Evolutionary conservation across 2,888 invertebrate genomes (phyloP).

Genomic region (Spisula subtruncata): DNA sequence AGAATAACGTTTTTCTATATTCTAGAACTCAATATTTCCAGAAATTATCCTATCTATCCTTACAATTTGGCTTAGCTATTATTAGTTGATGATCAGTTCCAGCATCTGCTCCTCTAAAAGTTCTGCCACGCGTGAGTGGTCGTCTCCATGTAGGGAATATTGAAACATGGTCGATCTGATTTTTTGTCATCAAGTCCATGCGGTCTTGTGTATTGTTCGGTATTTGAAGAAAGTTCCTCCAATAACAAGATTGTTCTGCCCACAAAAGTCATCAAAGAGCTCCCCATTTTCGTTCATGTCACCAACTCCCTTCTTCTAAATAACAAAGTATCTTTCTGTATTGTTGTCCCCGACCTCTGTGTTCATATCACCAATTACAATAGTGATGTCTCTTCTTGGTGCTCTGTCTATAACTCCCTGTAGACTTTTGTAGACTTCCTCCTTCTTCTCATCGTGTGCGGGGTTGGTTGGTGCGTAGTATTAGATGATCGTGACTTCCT

Average conservation of each 20-base stretch:
- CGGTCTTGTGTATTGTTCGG: neutral
- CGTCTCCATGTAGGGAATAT: neutral
- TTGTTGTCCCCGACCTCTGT: neutral
- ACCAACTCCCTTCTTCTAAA: neutral
- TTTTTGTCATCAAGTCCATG: no score
- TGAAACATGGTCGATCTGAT: neutral
- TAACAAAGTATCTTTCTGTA: neutral
- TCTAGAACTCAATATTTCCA: no score
- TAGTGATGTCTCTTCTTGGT: neutral
- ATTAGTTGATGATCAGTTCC: neutral
- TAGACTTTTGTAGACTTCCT: conserved; percentile 47
- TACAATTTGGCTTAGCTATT: neutral
- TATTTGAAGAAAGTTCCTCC: neutral
- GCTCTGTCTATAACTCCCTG: neutral
- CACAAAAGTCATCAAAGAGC: neutral
- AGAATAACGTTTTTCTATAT: no score
- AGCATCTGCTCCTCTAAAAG: neutral
- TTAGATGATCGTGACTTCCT: conserved; percentile 38
- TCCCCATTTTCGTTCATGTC: neutral
- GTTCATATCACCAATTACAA: neutral
- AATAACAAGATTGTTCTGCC: neutral
- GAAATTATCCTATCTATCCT: no score
- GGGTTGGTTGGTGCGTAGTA: conserved; percentile 38
- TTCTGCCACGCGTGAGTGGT: neutral
- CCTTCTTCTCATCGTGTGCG: conserved; percentile 17